These are phyloP conservation scores for Meteorus sp. DNA, from an alignment of 1,140 invertebrate genomes.

Conservation along the genomic window DNA sequence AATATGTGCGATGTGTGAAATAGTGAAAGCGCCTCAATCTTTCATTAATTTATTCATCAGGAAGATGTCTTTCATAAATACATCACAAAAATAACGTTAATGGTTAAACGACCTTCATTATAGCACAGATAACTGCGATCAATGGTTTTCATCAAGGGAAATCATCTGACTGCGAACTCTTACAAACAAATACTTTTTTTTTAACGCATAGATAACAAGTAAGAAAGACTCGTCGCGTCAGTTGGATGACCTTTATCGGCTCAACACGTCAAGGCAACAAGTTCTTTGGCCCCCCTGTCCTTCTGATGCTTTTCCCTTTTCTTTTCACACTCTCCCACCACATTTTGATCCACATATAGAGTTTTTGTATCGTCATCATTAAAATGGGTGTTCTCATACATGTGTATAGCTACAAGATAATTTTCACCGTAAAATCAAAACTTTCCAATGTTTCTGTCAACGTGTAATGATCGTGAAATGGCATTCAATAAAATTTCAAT, in stretches of 20 bases:
- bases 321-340: not conserved
- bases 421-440: too few relatives aligned
- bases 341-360: not conserved
- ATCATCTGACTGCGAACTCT: too few relatives aligned
- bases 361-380: too few relatives aligned
- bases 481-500: too few relatives aligned
- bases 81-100: not conserved
- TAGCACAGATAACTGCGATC: not conserved
- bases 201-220: too few relatives aligned
- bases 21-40: slow-evolving; percentile 21
- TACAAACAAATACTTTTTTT: too few relatives aligned
- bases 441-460: too few relatives aligned
- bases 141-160: too few relatives aligned
- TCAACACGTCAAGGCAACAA: not conserved
- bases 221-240: not conserved
- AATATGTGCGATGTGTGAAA: not conserved
- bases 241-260: slow-evolving; percentile 20
- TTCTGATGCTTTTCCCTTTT: not conserved
- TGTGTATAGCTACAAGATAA: too few relatives aligned
- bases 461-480: too few relatives aligned
- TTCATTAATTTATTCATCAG: slow-evolving; percentile 5
- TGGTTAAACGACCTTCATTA: slow-evolving; percentile 11
- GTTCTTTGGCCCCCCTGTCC: not conserved
- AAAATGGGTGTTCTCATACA: too few relatives aligned
- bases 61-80: slow-evolving; percentile 10